These are phyloP conservation scores for Tichodroma muraria DNA, from an alignment of 2,113 vertebrate genomes.

Conservation along the genomic window DNA sequence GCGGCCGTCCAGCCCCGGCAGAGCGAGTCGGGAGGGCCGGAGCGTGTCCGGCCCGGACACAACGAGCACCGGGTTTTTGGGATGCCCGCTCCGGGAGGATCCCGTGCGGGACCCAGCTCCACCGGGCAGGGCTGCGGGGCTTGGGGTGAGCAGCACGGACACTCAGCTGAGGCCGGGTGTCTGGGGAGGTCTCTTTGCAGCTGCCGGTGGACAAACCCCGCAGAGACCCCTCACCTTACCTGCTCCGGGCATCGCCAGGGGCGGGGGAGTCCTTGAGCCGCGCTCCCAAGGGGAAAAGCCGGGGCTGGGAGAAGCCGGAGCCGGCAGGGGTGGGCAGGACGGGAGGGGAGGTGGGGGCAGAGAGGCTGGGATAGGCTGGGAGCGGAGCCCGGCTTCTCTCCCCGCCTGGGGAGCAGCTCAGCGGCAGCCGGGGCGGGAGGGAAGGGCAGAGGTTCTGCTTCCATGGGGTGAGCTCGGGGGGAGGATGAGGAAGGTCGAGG, in stretches of 20 bases:
- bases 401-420: too few relatives aligned
- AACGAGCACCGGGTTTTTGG: accelerated
- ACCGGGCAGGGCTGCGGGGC: neutral
- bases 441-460: neutral
- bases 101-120: neutral
- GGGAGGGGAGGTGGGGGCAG: neutral
- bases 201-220: accelerated
- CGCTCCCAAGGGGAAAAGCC: neutral
- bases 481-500: neutral
- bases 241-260: neutral
- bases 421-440: too few relatives aligned
- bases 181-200: too few relatives aligned
- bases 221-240: neutral
- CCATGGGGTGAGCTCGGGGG: accelerated
- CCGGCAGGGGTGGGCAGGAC: neutral
- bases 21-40: neutral
- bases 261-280: neutral
- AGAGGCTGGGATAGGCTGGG: neutral
- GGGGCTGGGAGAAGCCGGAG: neutral
- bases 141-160: neutral
- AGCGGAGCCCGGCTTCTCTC: neutral
- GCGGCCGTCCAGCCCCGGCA: neutral
- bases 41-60: accelerated
- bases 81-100: neutral
- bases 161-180: neutral